Evolutionary conservation across 2,888 invertebrate genomes (phyloP), one percentile per base, ranked within the genome.

Genomic region (Clistopyga incitator): DNA sequence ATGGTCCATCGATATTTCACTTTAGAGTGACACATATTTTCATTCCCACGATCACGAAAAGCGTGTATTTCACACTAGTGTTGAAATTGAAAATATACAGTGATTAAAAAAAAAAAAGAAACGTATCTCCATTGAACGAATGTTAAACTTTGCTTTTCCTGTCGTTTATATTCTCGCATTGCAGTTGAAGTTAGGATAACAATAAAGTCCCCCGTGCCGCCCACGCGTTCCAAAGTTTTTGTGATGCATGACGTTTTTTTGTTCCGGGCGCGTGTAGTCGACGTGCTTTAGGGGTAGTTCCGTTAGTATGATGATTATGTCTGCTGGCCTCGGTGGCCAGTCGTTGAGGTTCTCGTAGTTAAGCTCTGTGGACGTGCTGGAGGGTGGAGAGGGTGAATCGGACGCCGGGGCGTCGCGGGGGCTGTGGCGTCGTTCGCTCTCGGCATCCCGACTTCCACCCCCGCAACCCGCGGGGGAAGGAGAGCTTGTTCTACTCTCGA

Each of bases 371-470:
- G 52, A 34, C 29, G 76, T 56, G 61, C n/a, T 18, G 25, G 64
- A 61, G 25, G 68, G 52, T 47, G 56, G 65, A 54, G 42, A 11
- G 74, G 78, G 52, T 45, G 29, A 78, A 76, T 67, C 76, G 59
- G 67, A 76, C 67, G 59, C 45, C 71, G 83, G 79, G 83, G 79
- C 83, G 83, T 80, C 83, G 72, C 76, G 67, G 61, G 80, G 83
- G 72, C 83, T 72, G 82, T 75, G 78, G 82, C 82, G 82, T 82
- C 82, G 78, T 75, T 78, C 61, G 52, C 52, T 59, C 67, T 59
- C 67, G 42, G 61, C 56, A 45, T 72, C 42, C 15, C 61, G 20
- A n/a, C n/a, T 59, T 64, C 29, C 50, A 18, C 29, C 45, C 23
- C 45, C 61, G 34, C 18, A n/a, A n/a, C n/a, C n/a, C n/a, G n/a